Conservation (phyloP, 2,113 vertebrate species). For the Ciconia maguari region DNA sequence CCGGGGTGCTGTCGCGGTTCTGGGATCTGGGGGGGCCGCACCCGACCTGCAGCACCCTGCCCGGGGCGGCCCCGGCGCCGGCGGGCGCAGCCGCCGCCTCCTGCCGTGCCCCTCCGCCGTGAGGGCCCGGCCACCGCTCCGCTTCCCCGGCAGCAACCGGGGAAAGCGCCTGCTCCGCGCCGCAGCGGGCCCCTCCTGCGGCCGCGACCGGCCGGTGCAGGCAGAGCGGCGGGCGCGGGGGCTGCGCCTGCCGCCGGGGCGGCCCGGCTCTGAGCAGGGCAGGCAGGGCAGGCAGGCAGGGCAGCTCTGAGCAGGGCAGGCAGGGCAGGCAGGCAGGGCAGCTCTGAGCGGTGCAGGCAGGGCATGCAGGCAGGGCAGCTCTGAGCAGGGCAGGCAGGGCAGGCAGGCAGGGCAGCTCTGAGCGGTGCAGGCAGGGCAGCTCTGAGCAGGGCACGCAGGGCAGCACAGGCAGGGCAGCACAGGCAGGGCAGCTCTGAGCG, state of each 20-base stretch:
- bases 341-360: neutral
- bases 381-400: no score
- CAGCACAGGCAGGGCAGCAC: neutral
- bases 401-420: neutral
- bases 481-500: neutral
- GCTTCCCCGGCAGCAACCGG: fast-evolving
- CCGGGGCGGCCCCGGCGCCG: no score
- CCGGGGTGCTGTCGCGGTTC: fast-evolving
- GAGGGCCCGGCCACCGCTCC: no score
- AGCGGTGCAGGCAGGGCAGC: neutral
- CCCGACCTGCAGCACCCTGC: neutral
- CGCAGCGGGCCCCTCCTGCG: conserved; percentile 34
- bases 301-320: neutral
- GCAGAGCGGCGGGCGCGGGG: neutral
- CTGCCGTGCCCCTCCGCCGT: neutral
- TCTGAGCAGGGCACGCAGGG: no score
- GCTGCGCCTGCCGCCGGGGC: neutral
- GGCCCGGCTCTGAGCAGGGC: neutral
- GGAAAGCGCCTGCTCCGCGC: neutral
- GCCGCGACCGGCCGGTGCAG: neutral
- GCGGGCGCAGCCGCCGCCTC: neutral
- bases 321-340: neutral
- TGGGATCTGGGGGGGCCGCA: no score
- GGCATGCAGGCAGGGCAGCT: neutral
- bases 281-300: no score